Evolutionary conservation across 2,888 invertebrate genomes (phyloP), one percentile per base, ranked within the genome.

Genomic region (Tipula confusa): DNA sequence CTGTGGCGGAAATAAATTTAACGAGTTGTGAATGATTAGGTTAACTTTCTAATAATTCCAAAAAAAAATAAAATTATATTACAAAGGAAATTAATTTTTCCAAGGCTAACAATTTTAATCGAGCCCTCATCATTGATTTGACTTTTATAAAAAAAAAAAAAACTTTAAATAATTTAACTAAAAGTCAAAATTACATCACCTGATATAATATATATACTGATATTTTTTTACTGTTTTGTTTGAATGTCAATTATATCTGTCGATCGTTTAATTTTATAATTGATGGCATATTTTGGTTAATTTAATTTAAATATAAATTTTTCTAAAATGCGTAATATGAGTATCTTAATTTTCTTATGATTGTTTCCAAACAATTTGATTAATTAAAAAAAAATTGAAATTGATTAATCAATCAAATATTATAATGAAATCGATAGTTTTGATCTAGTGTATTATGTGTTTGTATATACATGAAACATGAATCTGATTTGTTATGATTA

Each of bases 391-490:
- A 18, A 64, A 64, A 11, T 24, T 64, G 9, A 64, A 64, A 64
- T 64, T 64, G 64, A 64, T 64, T 64, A 64, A 64, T 64, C 64
- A 64, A 64, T 64, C 64, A 64, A 9, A 64, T 9, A 9, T 48
- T 24, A 43, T 43, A 64, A 64, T 64, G 64, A 64, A 64, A 64
- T 64, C 24, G 64, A 64, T 64, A 64, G 64, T 64, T 64, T 64
- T 64, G 64, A 64, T 64, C 18, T 64, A 33, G 33, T n/a, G 43
- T 43, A 3, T n/a, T n/a, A 43, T 43, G 43, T n/a, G n/a, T n/a
- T n/a, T n/a, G n/a, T n/a, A 43, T 13, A 64, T 64, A 64, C 24
- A 24, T 64, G 64, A 64, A 64, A 64, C 43, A 18, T 43, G 15
- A 43, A 15, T 43, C 64, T 64, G 64, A 64, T 64, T 64, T 64